A percentile compares a stretch with the other conserved stretches of the same genome.
phyloP scores from a whole-genome alignment of 2,113 vertebrate genomes.

The Chitala chitala region DNA sequence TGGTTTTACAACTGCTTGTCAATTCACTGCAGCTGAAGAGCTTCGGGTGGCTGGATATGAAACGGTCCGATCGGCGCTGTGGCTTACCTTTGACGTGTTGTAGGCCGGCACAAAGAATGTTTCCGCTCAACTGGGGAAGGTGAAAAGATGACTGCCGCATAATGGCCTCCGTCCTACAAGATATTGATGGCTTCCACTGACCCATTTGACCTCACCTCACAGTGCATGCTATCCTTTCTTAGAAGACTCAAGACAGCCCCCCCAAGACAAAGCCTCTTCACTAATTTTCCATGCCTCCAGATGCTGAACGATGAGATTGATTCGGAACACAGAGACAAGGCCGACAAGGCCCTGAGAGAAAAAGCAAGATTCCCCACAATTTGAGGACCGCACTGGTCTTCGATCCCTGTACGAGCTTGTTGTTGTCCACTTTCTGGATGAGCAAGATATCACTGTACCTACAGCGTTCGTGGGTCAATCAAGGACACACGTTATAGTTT shows the following conservation, averaged over 20 bases:
- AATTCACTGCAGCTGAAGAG: constrained; percentile 40
- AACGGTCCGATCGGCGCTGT: constrained; percentile 37
- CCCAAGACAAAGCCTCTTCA: not conserved
- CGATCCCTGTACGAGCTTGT: not conserved
- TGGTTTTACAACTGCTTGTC: constrained; percentile 46
- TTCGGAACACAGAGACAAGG: not conserved
- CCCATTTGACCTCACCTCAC: not conserved
- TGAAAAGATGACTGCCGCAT: not conserved
- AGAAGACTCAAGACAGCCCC: not conserved
- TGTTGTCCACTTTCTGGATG: not conserved
- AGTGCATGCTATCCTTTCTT: not conserved
- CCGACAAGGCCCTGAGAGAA: not conserved
- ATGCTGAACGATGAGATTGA: not conserved
- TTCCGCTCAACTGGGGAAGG: not conserved
- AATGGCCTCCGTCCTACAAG: not conserved
- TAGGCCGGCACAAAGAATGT: not conserved
- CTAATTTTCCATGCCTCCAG: not conserved
- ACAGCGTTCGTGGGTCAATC: constrained; percentile 20
- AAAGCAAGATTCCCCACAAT: not conserved
- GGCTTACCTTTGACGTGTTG: constrained; percentile 26
- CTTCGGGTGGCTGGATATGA: constrained; percentile 34
- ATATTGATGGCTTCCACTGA: constrained; percentile 12
- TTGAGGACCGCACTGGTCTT: not conserved
- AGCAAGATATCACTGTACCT: constrained; percentile 1
- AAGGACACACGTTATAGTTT: constrained; percentile 10